Base-by-base conservation (phyloP, 2,797 vertebrate genomes). In the Loris lydekkerianus region DNA sequence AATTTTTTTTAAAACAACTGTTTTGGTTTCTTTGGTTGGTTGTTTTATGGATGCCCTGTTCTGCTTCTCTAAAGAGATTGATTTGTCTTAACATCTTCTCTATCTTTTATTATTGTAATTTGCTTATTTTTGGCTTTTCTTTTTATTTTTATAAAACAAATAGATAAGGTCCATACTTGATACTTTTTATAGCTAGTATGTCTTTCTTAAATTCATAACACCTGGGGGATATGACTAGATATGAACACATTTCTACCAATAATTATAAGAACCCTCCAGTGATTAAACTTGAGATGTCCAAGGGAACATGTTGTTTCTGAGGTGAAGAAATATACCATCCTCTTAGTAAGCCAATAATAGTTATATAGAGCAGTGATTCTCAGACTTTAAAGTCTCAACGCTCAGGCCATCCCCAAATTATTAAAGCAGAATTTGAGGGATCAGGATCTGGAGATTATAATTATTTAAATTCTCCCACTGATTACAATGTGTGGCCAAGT, bases 181-280 rank as follows among this genome's bases (percentile, higher is more conserved):
- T 31, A 23, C 25, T 72, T 77, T 40, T 61, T 80, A 11, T 86
- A 31, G 40, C 18, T 70, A 29, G 31, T 8, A 49, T 86, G 31
- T 86, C 23, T 72, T 93, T 92, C 43, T n/a, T 92, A 77, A 80
- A 63, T 11, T 63, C 86, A 76, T 63, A 88, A 77, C 3, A 73
- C 86, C 31, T 76, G 31, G 15, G 21, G 23, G 23, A 34, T 53
- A 53, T 6, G 60, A 49, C 73, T 65, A 43, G 60, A 27, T 29
- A 73, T 53, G n/a, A 53, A 53, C 65, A 21, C 10, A 53, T 10
- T 31, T 72, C 91, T 80, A 53, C 49, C 49, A 53, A 53, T 53
- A 53, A 80, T 49, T 80, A 49, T 5, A 29, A 23, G 40, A 60
- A 31, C 53, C 31, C 8, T 78, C 37, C 37, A 27, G 58, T 61